Evolutionary conservation across 2,797 vertebrate species (phyloP).

Genomic region (Dermochelys coriacea): DNA sequence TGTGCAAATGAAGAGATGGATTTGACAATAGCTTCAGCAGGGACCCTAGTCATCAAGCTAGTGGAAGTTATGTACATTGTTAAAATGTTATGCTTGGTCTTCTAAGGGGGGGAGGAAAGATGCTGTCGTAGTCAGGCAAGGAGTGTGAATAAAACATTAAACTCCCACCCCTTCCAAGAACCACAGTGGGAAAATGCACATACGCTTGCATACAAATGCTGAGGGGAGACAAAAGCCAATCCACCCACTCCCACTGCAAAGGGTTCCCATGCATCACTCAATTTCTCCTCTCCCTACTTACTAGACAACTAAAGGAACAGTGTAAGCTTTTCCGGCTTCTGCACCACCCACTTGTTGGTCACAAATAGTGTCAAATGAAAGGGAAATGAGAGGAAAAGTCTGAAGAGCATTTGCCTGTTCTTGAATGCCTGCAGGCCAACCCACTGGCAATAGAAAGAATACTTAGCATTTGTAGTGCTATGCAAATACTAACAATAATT

Average conservation of each 20-base stretch:
- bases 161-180: neutral
- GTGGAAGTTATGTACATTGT: neutral
- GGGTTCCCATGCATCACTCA: neutral
- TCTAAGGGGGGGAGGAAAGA: no score
- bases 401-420: neutral
- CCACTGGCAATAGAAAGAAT: neutral
- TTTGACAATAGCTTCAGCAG: neutral
- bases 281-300: neutral
- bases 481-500: neutral
- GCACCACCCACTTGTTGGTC: neutral
- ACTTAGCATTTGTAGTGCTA: neutral
- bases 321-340: neutral
- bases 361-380: neutral
- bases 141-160: neutral
- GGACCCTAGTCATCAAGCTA: neutral
- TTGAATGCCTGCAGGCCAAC: neutral
- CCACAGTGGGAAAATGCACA: rapidly evolving
- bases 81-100: neutral
- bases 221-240: neutral
- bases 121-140: neutral
- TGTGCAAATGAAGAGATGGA: neutral
- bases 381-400: neutral
- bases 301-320: neutral
- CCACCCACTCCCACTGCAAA: neutral
- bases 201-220: neutral